Conservation (phyloP, 2,113 vertebrate species). For the Ptychochromis oligacanthus region DNA sequence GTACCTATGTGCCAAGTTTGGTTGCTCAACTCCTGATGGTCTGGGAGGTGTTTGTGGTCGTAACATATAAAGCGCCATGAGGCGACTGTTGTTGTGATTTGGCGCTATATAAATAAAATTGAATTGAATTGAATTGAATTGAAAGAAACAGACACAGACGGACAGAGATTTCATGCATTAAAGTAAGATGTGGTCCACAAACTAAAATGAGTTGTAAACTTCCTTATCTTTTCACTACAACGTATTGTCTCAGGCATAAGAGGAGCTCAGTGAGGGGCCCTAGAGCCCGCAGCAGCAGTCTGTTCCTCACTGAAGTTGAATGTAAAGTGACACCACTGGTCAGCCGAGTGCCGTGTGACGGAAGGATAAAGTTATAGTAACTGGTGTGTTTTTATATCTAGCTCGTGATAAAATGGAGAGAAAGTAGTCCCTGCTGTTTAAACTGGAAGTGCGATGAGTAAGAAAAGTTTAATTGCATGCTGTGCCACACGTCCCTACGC, state of each 20-base stretch:
- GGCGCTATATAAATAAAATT: no score
- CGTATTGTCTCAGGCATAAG: not conserved
- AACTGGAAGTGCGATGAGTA: not conserved
- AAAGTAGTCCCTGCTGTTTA: not conserved
- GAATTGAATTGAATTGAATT: no score
- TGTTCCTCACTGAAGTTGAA: not conserved
- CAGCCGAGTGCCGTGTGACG: not conserved
- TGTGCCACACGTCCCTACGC: not conserved
- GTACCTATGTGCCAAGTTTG: not conserved
- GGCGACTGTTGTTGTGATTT: no score
- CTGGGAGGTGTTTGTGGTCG: not conserved
- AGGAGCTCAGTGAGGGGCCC: not conserved
- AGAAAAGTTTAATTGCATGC: not conserved
- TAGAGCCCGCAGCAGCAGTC: not conserved
- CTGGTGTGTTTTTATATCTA: not conserved
- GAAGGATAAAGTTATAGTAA: not conserved
- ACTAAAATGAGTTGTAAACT: not conserved
- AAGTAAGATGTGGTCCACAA: not conserved
- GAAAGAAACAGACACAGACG: not conserved
- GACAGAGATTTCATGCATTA: not conserved
- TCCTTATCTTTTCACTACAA: not conserved
- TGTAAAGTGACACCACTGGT: constrained; percentile 1
- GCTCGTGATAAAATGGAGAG: not conserved
- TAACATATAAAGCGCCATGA: no score
- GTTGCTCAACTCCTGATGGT: not conserved